A percentile compares a stretch with the other conserved stretches of the same genome.
phyloP scores from a whole-genome alignment of 2,113 vertebrate genomes.

The Arizona elegans region DNA sequence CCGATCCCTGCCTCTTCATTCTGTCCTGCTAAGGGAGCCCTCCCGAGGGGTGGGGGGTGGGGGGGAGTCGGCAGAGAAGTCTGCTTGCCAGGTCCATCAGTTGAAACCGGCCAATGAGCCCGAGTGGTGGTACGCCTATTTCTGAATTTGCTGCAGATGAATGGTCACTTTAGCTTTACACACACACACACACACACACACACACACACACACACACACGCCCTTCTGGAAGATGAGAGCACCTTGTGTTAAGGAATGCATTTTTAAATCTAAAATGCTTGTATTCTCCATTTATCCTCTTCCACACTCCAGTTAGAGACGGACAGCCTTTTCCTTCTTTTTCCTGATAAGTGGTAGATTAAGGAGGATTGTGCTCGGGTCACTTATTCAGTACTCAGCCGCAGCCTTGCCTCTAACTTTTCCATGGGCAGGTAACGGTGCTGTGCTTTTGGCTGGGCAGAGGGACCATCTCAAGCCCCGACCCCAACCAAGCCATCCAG shows the following conservation, averaged over 20 bases:
- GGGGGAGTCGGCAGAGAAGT: not conserved
- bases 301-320: not conserved
- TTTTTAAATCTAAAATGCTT: not conserved
- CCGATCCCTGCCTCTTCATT: not conserved
- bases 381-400: not conserved
- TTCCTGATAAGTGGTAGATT: not conserved
- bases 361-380: not conserved
- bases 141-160: not conserved
- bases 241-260: not conserved
- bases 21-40: not conserved
- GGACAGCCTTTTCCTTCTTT: not conserved
- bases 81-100: not conserved
- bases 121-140: not conserved
- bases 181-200: not conserved
- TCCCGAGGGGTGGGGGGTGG: no score
- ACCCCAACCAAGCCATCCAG: not conserved
- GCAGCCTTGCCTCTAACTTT: no score
- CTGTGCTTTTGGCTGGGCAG: not conserved
- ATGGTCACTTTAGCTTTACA: not conserved
- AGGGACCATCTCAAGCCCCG: not conserved
- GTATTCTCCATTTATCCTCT: not conserved
- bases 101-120: not conserved
- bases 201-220: not conserved
- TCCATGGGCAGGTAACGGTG: not conserved
- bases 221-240: not conserved